A percentile compares a stretch with the other conserved stretches of the same genome.
Conservation (phyloP, 2,113 vertebrate species). For the Clupea harengus region DNA sequence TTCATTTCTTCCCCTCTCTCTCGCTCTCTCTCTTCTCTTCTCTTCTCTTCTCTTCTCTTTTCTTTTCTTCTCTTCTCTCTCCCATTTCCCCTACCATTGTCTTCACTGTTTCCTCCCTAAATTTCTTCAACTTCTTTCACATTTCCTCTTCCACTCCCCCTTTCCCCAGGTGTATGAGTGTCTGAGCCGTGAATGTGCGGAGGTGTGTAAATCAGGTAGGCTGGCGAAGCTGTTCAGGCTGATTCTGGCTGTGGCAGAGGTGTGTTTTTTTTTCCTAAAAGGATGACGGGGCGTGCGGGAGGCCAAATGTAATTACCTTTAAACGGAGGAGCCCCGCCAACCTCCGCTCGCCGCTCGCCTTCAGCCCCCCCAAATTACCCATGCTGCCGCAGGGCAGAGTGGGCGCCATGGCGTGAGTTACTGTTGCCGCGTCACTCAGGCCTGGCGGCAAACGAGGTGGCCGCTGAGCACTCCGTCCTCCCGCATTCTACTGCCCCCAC, state of each 20-base stretch:
- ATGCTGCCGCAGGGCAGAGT: conserved; percentile 50
- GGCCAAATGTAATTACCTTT: conserved; percentile 74
- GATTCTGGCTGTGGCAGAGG: background rate
- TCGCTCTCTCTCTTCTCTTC: no score
- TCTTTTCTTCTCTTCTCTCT: background rate
- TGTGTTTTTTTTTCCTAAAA: background rate
- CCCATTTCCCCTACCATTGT: background rate
- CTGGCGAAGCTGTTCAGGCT: background rate
- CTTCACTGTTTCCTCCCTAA: conserved; percentile 36
- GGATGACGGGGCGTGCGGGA: conserved; percentile 21
- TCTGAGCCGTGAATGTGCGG: background rate
- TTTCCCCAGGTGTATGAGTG: background rate
- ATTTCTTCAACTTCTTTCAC: conserved; percentile 26
- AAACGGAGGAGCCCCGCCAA: conserved; percentile 71
- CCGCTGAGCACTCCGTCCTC: background rate
- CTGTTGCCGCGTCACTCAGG: conserved; percentile 67
- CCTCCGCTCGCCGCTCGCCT: conserved; percentile 50
- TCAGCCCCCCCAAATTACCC: conserved; percentile 60
- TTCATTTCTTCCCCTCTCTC: background rate
- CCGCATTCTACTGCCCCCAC: no score
- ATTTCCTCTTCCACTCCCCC: background rate
- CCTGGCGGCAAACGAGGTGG: conserved; percentile 22
- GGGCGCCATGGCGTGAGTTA: conserved; percentile 54
- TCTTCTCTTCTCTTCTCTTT: conserved; percentile 23
- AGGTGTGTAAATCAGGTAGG: background rate